Evolutionary conservation across 30 jellyfish, hydroid and myxozoan species (phyloP).

Genomic region (Nemopilema nomurai): DNA sequence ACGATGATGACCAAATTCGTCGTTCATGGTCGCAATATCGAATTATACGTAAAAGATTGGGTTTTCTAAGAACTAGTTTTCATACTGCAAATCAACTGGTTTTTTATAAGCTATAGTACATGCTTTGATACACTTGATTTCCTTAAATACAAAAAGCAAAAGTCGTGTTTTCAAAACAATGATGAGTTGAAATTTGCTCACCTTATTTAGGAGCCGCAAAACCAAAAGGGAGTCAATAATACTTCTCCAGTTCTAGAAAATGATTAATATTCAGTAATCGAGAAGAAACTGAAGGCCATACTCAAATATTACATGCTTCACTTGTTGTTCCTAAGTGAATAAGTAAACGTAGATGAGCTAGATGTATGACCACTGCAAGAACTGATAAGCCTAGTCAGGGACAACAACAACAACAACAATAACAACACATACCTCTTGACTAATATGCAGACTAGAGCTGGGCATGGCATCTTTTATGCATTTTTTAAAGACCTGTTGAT

Average conservation of each 20-base stretch:
- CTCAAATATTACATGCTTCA: too few species aligned
- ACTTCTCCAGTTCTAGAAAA: slow-evolving; percentile 24
- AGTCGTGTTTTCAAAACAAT: background rate
- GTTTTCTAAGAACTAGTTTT: too few species aligned
- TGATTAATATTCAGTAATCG: too few species aligned
- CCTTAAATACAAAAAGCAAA: too few species aligned
- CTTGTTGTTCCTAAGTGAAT: too few species aligned
- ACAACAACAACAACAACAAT: background rate
- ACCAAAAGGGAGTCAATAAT: slow-evolving; percentile 12
- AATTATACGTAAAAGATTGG: too few species aligned
- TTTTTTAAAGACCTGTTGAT: slow-evolving; percentile 1
- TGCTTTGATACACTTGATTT: too few species aligned
- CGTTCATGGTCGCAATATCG: too few species aligned
- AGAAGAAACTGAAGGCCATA: background rate
- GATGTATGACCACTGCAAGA: background rate
- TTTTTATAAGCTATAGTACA: too few species aligned
- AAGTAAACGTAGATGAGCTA: too few species aligned
- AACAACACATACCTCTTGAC: slow-evolving; percentile 3
- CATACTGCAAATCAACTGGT: too few species aligned
- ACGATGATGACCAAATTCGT: too few species aligned
- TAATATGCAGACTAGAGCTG: background rate
- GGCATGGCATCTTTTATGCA: background rate
- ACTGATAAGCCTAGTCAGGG: background rate
- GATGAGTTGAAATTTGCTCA: background rate
- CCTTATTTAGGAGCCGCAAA: slow-evolving; percentile 22